phyloP scores from a whole-genome alignment of 1,140 invertebrate genomes.

The Habropoda laboriosa region DNA sequence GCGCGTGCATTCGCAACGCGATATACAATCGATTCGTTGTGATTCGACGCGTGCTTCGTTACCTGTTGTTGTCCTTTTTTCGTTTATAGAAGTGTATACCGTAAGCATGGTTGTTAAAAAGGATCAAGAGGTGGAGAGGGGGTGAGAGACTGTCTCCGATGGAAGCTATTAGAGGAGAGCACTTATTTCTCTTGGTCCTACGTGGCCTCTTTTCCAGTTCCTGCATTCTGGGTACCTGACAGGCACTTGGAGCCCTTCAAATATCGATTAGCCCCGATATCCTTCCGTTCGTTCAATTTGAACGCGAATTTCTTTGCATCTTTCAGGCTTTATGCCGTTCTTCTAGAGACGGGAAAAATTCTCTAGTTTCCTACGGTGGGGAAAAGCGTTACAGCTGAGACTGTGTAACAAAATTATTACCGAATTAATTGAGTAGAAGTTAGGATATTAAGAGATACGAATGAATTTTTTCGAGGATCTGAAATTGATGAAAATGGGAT shows the following conservation, averaged over 20 bases:
- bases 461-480: too few species aligned
- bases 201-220: slow-evolving; percentile 11
- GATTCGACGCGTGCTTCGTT: neutral
- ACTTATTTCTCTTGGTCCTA: neutral
- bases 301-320: neutral
- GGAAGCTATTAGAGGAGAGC: neutral
- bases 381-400: too few species aligned
- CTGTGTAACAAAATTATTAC: too few species aligned
- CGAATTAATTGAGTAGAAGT: too few species aligned
- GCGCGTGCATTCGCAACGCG: neutral
- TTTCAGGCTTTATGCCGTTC: neutral
- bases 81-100: too few species aligned
- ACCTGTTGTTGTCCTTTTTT: too few species aligned
- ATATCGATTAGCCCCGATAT: slow-evolving; percentile 22
- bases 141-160: neutral
- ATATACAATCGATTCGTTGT: slow-evolving; percentile 19
- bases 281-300: neutral
- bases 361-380: too few species aligned
- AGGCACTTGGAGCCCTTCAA: neutral
- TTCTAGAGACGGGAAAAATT: too few species aligned
- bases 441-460: too few species aligned
- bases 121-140: neutral
- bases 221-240: neutral
- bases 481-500: neutral
- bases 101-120: neutral